Base-by-base conservation (phyloP, 2,797 vertebrate genomes). In the Mastacembelus armatus region DNA sequence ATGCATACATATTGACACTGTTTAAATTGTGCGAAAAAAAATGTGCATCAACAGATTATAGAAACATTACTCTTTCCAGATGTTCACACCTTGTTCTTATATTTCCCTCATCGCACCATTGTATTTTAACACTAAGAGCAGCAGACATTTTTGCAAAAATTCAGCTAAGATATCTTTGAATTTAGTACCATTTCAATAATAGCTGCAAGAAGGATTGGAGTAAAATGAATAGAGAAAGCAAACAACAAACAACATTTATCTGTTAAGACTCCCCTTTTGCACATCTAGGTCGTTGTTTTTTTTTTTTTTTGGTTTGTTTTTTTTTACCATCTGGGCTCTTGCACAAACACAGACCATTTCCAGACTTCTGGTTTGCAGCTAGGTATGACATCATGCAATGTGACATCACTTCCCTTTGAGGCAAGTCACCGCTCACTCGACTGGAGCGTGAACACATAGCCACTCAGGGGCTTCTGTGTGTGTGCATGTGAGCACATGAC, bases 341-440 rank as follows among this genome's bases (percentile, higher is more conserved):
- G n/a, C 70, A 67, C 75, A 83, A 78, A 86, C 55, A 74, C 73
- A 70, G 43, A 77, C 44, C 22, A 42, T 75, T 81, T 77, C 63
- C 73, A 72, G 73, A 69, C 68, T 76, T 58, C 38, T 80, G 58
- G 74, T 89, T 79, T 1, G 51, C 11, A 74, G 83, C 66, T 36
- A 67, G 48, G 47, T 82, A 78, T 87, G 89, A 91, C 82, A 87
- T 87, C 88, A 88, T 88, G 71, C 59, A 62, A 78, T 83, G 83
- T 87, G 91, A 89, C 91, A 90, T 92, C 85, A 89, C 80, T 88
- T 84, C 73, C 84, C 91, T 91, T 52, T 42, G 67, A 88, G 92
- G 87, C 89, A 86, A 89, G 79, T 88, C 82, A 80, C 45, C 16
- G 70, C 79, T 86, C 72, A 86, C 74, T 81, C 71, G 71, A 89